Percentiles rank a stretch among this genome's conserved stretches.
Evolutionary conservation across 2,888 invertebrate species (phyloP).

Genomic region (Xylocampa areola): DNA sequence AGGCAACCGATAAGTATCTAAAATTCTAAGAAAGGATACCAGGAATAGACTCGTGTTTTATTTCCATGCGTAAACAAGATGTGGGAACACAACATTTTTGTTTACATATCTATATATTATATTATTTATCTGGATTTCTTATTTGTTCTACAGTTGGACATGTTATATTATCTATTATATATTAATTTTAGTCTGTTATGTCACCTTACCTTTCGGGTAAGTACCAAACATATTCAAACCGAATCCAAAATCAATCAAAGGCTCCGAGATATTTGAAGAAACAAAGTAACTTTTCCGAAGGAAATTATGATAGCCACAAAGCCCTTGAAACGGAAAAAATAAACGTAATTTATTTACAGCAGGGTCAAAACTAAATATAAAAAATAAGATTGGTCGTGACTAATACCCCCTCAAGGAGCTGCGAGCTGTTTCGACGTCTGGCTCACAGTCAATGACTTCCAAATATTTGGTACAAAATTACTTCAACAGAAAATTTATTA

Average conservation of each 20-base stretch:
- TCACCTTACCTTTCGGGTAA: too few relatives aligned
- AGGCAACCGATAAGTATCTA: conserved; percentile 8
- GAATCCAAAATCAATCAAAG: too few relatives aligned
- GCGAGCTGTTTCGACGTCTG: conserved; percentile 44
- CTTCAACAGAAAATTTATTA: conserved; percentile 35
- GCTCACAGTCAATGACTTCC: conserved; percentile 50
- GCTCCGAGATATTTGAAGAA: too few relatives aligned
- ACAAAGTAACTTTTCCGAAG: too few relatives aligned
- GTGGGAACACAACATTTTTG: conserved; percentile 19
- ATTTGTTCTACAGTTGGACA: conserved; percentile 9
- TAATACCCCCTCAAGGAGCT: conserved; percentile 53
- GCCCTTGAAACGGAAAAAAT: conserved; percentile 45
- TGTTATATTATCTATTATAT: too few relatives aligned
- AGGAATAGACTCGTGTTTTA: conserved; percentile 9
- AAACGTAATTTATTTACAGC: conserved; percentile 33
- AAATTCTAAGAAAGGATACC: conserved; percentile 20
- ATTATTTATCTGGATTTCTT: conserved; percentile 8
- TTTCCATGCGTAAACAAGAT: conserved; percentile 11
- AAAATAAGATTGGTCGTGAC: conserved; percentile 55
- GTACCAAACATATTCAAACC: too few relatives aligned
- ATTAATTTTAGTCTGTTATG: too few relatives aligned
- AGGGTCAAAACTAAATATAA: conserved; percentile 47
- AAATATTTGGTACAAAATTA: conserved; percentile 43
- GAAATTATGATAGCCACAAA: conserved; percentile 10
- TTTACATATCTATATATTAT: conserved; percentile 20